A percentile compares a stretch with the other conserved stretches of the same genome.
phyloP scores from a whole-genome alignment of 2,797 vertebrate genomes.

The Saxicola maurus region DNA sequence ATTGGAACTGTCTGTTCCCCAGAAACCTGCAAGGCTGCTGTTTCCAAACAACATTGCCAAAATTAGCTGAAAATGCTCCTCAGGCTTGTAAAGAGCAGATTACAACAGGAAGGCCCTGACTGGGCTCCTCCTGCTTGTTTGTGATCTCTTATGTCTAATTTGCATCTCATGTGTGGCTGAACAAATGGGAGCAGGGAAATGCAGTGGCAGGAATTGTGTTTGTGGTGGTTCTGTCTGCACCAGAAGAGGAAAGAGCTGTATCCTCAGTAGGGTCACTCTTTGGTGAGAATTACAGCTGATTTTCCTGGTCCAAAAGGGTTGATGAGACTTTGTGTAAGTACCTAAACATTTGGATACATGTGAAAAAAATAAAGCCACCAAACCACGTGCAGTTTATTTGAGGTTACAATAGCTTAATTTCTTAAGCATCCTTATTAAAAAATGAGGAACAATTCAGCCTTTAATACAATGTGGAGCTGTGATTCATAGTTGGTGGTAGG shows the following conservation, averaged over 20 bases:
- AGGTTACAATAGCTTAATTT: constrained; percentile 48
- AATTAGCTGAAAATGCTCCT: neutral
- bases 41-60: neutral
- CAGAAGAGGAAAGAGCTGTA: neutral
- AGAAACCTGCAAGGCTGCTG: neutral
- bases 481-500: constrained; percentile 25
- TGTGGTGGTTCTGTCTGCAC: neutral
- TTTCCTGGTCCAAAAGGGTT: neutral
- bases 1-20: neutral
- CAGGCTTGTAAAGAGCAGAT: neutral
- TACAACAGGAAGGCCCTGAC: rapidly evolving
- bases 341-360: constrained; percentile 29
- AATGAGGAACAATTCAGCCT: neutral
- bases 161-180: neutral
- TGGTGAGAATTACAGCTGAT: neutral
- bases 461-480: neutral
- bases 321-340: constrained; percentile 23
- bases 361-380: neutral
- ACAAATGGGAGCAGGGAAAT: neutral
- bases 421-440: neutral
- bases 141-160: neutral
- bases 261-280: neutral
- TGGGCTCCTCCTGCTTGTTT: neutral
- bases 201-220: neutral
- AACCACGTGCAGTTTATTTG: constrained; percentile 20